Evolutionary conservation across 1,140 invertebrate genomes (phyloP).

Genomic region (Vollenhovia emeryi): DNA sequence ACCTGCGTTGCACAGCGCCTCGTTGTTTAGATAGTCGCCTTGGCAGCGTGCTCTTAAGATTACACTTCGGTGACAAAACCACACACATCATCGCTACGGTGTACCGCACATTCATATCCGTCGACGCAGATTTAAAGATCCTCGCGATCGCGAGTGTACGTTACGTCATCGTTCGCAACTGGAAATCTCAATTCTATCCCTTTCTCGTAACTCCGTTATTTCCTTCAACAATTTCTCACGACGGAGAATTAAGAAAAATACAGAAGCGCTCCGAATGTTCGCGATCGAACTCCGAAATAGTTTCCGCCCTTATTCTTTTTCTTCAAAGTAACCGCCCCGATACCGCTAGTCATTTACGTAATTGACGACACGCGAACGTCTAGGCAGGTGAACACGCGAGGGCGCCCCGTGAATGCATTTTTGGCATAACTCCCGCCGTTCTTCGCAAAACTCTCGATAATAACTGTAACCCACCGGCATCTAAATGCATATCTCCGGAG

Average conservation of each 20-base stretch:
- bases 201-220: background rate
- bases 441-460: conserved; percentile 13
- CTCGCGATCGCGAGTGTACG: background rate
- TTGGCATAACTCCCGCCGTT: conserved; percentile 22
- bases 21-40: conserved; percentile 15
- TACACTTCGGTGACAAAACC: conserved; percentile 42
- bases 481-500: conserved; percentile 5
- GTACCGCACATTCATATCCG: conserved; percentile 41
- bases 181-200: background rate
- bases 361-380: conserved; percentile 69
- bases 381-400: conserved; percentile 58
- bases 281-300: background rate
- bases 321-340: background rate
- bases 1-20: background rate
- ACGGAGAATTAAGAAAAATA: background rate
- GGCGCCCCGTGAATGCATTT: conserved; percentile 33
- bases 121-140: conserved; percentile 35
- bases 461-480: background rate
- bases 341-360: conserved; percentile 60
- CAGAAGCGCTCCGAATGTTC: background rate
- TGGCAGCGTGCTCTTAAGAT: conserved; percentile 12
- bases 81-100: conserved; percentile 25
- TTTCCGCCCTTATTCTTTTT: background rate
- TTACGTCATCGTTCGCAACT: background rate
- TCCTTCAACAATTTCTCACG: background rate